phyloP scores from a whole-genome alignment of 2,113 vertebrate species.

The Semnornis frantzii region DNA sequence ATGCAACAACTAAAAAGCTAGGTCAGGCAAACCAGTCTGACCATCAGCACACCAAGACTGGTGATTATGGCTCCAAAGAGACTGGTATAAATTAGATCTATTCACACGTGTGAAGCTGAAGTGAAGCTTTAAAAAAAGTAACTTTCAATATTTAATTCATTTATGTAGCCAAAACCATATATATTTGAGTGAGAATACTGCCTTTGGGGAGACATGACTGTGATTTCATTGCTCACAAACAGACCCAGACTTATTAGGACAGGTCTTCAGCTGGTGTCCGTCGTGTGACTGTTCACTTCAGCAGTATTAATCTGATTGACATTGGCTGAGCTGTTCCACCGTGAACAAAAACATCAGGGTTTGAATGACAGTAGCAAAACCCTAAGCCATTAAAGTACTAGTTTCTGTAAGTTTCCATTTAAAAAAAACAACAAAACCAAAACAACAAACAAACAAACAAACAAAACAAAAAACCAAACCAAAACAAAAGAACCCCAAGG shows the following conservation, averaged over 20 bases:
- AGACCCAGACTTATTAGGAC: conserved; percentile 4
- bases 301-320: neutral
- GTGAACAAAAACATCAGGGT: neutral
- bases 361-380: neutral
- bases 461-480: too few relatives aligned
- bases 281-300: conserved; percentile 15
- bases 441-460: too few relatives aligned
- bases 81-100: neutral
- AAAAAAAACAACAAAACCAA: neutral
- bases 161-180: neutral
- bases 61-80: neutral
- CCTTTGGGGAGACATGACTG: neutral
- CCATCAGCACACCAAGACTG: neutral
- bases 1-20: neutral
- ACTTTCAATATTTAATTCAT: neutral
- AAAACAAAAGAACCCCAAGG: too few relatives aligned
- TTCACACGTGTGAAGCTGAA: neutral
- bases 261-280: conserved; percentile 41
- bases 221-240: neutral
- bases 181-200: neutral
- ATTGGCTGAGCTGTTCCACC: neutral
- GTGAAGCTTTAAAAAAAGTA: neutral
- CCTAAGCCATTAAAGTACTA: neutral
- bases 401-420: neutral
- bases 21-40: neutral